A percentile compares a stretch with the other conserved stretches of the same genome.
Conservation (phyloP, 2,797 vertebrate species). For the Pogoniulus pusillus region DNA sequence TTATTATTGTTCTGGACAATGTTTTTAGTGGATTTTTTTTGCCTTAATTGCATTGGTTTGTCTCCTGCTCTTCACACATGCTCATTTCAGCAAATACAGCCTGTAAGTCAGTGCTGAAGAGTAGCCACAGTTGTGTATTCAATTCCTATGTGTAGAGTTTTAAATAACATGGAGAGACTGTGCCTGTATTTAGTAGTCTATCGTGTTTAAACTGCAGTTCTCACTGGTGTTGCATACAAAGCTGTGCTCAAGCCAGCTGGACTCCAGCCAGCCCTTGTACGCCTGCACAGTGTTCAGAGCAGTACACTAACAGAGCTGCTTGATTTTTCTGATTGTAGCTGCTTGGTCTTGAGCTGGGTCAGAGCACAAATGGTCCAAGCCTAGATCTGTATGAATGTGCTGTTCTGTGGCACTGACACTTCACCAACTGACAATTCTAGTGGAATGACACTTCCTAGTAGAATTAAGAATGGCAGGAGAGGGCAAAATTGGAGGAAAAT, state of each 20-base stretch:
- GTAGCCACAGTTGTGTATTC: not conserved
- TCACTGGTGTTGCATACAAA: not conserved
- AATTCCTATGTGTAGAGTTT: not conserved
- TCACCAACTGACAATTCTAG: not conserved
- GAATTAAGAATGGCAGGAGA: not conserved
- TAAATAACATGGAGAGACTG: not conserved
- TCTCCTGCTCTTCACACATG: not conserved
- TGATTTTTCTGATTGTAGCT: not conserved
- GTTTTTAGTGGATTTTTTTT: not conserved
- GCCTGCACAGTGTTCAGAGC: not conserved
- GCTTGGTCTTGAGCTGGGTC: not conserved
- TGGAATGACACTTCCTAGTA: not conserved
- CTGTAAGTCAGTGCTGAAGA: not conserved
- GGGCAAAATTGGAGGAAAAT: not conserved
- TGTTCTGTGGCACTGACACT: not conserved
- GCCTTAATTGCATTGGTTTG: not conserved
- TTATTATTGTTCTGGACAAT: not conserved
- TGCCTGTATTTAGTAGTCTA: not conserved
- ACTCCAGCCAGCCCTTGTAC: not conserved
- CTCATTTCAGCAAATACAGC: constrained; percentile 1
- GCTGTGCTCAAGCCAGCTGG: constrained; percentile 12
- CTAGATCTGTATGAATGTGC: not conserved
- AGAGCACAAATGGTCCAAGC: not conserved
- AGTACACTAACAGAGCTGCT: not conserved
- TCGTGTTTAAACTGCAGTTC: not conserved